phyloP scores from a whole-genome alignment of 2,797 vertebrate genomes.

The Eremophila alpestris region DNA sequence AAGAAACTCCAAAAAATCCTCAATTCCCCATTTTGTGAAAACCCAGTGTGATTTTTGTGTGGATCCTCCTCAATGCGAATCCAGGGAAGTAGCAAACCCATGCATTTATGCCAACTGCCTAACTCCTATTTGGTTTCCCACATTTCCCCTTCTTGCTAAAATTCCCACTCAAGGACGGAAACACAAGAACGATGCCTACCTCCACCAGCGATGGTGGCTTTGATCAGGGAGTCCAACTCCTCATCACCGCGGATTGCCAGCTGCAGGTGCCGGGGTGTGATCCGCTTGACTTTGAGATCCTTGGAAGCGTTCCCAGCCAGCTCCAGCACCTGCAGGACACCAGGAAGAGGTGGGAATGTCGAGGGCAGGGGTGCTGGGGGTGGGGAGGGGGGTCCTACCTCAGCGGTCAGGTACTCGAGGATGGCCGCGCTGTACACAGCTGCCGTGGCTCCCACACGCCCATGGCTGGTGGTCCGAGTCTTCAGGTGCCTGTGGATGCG shows the following conservation, averaged over 20 bases:
- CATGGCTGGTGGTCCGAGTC: constrained; percentile 19
- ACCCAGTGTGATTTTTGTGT: fast-evolving
- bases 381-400: constrained; percentile 73
- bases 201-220: constrained; percentile 94
- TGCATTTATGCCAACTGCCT: fast-evolving
- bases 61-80: fast-evolving
- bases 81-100: fast-evolving
- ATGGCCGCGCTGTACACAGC: constrained; percentile 97
- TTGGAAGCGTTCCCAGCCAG: constrained; percentile 97
- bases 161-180: neutral
- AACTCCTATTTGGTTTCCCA: fast-evolving
- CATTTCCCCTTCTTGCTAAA: neutral
- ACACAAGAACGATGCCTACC: constrained; percentile 68
- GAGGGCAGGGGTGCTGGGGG: fast-evolving
- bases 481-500: constrained; percentile 22
- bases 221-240: constrained; percentile 95
- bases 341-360: neutral
- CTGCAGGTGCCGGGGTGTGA: constrained; percentile 96
- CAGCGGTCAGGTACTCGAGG: constrained; percentile 96
- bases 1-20: neutral
- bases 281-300: constrained; percentile 97
- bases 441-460: neutral
- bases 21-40: fast-evolving
- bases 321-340: constrained; percentile 87
- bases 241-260: constrained; percentile 96